These are phyloP conservation scores for Peromyscus attwateri DNA, from an alignment of 2,797 vertebrate species.

Conservation along the genomic window DNA sequence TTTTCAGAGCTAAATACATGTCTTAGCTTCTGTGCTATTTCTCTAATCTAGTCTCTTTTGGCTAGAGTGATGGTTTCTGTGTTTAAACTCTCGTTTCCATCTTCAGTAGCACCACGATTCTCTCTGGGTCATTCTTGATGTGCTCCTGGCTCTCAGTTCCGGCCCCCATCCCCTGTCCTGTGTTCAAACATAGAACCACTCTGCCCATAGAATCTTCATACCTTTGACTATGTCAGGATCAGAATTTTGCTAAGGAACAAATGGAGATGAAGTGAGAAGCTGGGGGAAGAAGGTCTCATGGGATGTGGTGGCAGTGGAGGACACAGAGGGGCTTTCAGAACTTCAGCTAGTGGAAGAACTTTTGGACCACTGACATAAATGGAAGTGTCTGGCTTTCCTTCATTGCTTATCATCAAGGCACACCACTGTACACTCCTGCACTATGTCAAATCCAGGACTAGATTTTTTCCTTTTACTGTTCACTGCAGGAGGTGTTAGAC, in stretches of 20 bases:
- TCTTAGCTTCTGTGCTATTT: neutral
- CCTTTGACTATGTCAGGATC: neutral
- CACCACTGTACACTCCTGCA: neutral
- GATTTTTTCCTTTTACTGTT: neutral
- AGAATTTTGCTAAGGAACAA: neutral
- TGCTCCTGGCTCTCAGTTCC: neutral
- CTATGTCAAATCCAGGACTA: neutral
- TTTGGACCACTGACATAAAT: neutral
- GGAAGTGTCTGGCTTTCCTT: neutral
- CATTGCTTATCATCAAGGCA: neutral
- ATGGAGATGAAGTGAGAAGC: neutral
- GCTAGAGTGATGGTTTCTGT: neutral
- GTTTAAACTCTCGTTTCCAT: neutral
- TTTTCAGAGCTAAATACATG: neutral
- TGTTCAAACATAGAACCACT: neutral
- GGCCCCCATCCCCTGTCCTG: neutral
- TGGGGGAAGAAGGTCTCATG: neutral
- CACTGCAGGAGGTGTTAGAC: neutral
- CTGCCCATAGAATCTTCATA: neutral
- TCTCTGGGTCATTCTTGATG: neutral
- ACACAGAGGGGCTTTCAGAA: neutral
- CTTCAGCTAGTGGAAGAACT: neutral
- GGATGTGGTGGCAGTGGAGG: neutral
- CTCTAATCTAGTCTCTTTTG: neutral
- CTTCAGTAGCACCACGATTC: neutral